Evolutionary conservation across 2,888 invertebrate species (phyloP), one percentile per base, ranked within the genome.

Genomic region (Pandemis corylana): DNA sequence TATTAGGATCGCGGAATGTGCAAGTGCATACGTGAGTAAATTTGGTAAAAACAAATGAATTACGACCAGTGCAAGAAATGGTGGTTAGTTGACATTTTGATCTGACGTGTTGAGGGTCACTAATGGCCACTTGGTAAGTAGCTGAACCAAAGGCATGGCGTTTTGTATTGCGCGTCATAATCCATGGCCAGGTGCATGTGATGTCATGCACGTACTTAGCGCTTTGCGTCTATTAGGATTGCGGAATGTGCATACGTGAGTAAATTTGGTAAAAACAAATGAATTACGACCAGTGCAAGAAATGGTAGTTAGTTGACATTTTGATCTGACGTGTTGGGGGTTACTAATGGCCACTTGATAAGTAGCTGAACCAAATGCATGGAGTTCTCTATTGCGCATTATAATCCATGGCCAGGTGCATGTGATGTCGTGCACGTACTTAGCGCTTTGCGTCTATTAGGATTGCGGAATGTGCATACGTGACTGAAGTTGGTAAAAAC

Each of bases 11-110:
- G n/a, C 15, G 53, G 53, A 28, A 28, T 42, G 20, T 56, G n/a
- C n/a, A n/a, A n/a, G n/a, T n/a, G 66, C 28, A 66, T 42, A 49
- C 44, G 44, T 49, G 9, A 20, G 1, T 13, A 2, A 1, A 6
- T 13, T 42, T 20, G 42, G 20, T 28, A 13, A 20, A 13, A 3
- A 5, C 20, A 36, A 28, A 20, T 28, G 5, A 51, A 51, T 46
- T 9, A 4, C 9, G 12, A 10, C 46, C 28, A 36, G 28, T 36
- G 28, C 28, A 36, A 36, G 28, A 89, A 85, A 85, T 84, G 83
- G 85, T 82, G 85, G 86, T 86, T 87, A 84, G 88, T 88, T 89
- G 88, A 89, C 88, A 89, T 90, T 90, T 90, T 90, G 90, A 90
- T 91, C 86, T 83, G 86, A 78, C 83, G 83, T 85, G 84, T 86